These are phyloP conservation scores for Cyclophora albipunctata DNA, from an alignment of 2,888 invertebrate genomes.

Conservation along the genomic window DNA sequence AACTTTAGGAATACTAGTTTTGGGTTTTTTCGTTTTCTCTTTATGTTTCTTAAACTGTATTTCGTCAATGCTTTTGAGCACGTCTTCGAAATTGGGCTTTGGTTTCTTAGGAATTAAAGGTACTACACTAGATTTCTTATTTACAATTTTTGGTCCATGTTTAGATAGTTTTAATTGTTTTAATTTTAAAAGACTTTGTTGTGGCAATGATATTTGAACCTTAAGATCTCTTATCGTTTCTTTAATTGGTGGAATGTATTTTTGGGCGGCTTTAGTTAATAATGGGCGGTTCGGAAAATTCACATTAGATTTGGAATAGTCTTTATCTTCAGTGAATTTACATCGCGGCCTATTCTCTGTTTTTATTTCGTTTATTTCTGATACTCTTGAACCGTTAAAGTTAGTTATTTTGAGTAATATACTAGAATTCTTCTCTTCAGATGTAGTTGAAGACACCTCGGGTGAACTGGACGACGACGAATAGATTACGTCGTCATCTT, in stretches of 20 bases:
- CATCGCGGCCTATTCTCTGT: slow-evolving; percentile 35
- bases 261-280: slow-evolving; percentile 68
- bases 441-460: slow-evolving; percentile 67
- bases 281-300: slow-evolving; percentile 44
- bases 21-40: slow-evolving; percentile 52
- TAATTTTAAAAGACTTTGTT: slow-evolving; percentile 56
- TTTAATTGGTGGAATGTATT: slow-evolving; percentile 68
- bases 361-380: slow-evolving; percentile 46
- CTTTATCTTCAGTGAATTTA: slow-evolving; percentile 53
- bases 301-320: slow-evolving; percentile 31
- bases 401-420: slow-evolving; percentile 63
- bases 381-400: slow-evolving; percentile 52
- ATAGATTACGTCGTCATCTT: slow-evolving; percentile 27
- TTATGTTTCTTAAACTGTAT: slow-evolving; percentile 60
- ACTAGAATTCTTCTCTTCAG: slow-evolving; percentile 55
- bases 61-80: slow-evolving; percentile 69
- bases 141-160: slow-evolving; percentile 42
- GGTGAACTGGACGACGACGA: slow-evolving; percentile 52
- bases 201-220: slow-evolving; percentile 61
- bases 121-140: slow-evolving; percentile 29
- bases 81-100: slow-evolving; percentile 72
- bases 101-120: slow-evolving; percentile 45
- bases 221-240: slow-evolving; percentile 56
- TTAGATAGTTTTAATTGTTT: slow-evolving; percentile 59
- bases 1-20: slow-evolving; percentile 61